Conservation (phyloP, 2,113 vertebrate genomes). For the Chloropsis hardwickii region DNA sequence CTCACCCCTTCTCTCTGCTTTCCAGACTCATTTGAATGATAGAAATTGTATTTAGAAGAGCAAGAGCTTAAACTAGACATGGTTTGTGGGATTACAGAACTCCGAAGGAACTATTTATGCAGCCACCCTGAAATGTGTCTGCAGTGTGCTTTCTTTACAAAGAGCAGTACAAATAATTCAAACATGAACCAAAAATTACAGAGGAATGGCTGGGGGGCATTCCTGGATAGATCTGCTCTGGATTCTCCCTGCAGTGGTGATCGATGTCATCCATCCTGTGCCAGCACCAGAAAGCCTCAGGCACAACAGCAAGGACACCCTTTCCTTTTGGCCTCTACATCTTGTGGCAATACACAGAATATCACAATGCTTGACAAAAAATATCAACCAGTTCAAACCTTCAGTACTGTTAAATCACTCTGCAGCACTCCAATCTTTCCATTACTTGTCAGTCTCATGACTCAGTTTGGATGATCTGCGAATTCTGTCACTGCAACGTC, state of each 20-base stretch:
- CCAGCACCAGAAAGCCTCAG: background rate
- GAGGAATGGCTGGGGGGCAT: background rate
- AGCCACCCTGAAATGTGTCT: background rate
- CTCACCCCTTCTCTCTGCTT: background rate
- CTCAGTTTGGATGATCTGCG: background rate
- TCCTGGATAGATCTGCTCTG: background rate
- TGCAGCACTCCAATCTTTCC: background rate
- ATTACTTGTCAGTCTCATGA: background rate
- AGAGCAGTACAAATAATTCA: background rate
- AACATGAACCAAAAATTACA: background rate
- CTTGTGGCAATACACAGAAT: background rate
- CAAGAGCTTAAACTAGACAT: background rate
- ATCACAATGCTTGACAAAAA: background rate
- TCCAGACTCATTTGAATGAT: background rate
- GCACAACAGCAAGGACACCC: background rate
- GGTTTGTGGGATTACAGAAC: background rate
- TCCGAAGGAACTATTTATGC: background rate
- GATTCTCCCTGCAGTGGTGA: background rate
- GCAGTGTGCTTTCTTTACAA: background rate
- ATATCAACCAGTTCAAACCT: background rate
- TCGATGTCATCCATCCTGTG: rapidly evolving
- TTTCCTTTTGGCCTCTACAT: background rate
- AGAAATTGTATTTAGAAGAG: background rate
- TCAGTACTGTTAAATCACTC: background rate
- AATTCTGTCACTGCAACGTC: background rate